These are phyloP conservation scores for Pseudolaguvia tuberculata DNA, from an alignment of 2,113 vertebrate species.

Conservation along the genomic window DNA sequence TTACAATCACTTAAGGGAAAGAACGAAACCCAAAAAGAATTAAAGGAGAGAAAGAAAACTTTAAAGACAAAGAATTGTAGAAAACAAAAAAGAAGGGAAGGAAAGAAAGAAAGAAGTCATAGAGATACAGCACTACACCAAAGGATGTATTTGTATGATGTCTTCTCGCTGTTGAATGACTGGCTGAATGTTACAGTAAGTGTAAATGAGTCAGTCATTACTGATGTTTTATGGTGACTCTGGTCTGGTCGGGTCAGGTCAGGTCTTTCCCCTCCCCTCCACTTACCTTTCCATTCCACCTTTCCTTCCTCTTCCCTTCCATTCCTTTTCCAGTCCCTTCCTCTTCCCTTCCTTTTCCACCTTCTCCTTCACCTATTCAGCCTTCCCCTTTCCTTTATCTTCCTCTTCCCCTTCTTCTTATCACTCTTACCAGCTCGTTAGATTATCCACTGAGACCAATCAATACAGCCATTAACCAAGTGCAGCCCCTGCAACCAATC, in stretches of 20 bases:
- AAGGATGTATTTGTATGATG: background rate
- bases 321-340: too few relatives aligned
- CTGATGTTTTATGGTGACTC: constrained; percentile 6
- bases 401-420: constrained; percentile 39
- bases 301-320: constrained; percentile 38
- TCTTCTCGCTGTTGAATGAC: too few relatives aligned
- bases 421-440: constrained; percentile 53
- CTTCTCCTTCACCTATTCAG: too few relatives aligned
- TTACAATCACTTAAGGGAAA: too few relatives aligned
- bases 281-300: constrained; percentile 43
- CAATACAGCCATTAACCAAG: constrained; percentile 58
- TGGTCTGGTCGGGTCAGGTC: constrained; percentile 26
- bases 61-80: too few relatives aligned
- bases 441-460: constrained; percentile 52
- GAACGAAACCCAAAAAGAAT: too few relatives aligned
- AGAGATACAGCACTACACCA: too few relatives aligned
- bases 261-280: constrained; percentile 50
- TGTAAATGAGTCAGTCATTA: constrained; percentile 39
- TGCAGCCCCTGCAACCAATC: constrained; percentile 46
- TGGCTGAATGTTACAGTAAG: background rate
- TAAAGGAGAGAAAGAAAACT: too few relatives aligned
- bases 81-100: too few relatives aligned
- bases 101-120: too few relatives aligned
- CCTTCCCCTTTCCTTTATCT: constrained; percentile 38
- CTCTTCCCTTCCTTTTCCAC: too few relatives aligned